These are phyloP conservation scores for Ecliptopera silaceata DNA, from an alignment of 2,888 invertebrate genomes.

Conservation along the genomic window DNA sequence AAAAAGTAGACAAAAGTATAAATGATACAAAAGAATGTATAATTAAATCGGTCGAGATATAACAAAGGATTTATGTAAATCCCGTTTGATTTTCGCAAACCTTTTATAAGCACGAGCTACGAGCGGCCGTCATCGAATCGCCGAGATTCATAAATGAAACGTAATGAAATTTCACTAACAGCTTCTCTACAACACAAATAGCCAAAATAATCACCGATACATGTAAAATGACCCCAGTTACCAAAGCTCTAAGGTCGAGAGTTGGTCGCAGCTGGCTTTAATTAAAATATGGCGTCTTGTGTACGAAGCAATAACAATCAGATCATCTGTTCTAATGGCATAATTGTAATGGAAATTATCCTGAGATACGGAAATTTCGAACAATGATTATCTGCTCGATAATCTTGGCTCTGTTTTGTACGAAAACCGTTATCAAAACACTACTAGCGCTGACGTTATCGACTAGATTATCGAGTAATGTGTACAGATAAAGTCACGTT, in stretches of 20 bases:
- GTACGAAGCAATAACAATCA: conserved; percentile 40
- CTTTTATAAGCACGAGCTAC: conserved; percentile 44
- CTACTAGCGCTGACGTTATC: too few relatives aligned
- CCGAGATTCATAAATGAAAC: conserved; percentile 47
- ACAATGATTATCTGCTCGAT: conserved; percentile 1
- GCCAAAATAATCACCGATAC: conserved; percentile 29
- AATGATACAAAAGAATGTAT: too few relatives aligned
- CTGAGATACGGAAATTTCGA: conserved; percentile 4
- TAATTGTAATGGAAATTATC: conserved; percentile 16
- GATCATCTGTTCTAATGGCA: conserved; percentile 44
- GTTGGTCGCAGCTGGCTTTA: conserved; percentile 38
- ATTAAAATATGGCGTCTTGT: conserved; percentile 50
- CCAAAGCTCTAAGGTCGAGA: conserved; percentile 18
- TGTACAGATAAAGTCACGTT: too few relatives aligned
- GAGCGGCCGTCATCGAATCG: conserved; percentile 47
- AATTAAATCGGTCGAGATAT: neutral
- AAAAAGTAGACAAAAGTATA: too few relatives aligned
- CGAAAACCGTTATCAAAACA: too few relatives aligned
- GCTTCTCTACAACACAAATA: conserved; percentile 37
- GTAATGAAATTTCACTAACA: conserved; percentile 55
- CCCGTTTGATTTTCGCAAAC: conserved; percentile 42
- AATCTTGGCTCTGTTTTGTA: neutral
- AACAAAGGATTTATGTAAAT: conserved; percentile 23
- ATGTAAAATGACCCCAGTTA: conserved; percentile 31
- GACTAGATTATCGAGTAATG: too few relatives aligned